Percentiles rank a stretch among this genome's conserved stretches.
Evolutionary conservation across 2,113 vertebrate genomes (phyloP).

Genomic region (Halcyon malimbica): DNA sequence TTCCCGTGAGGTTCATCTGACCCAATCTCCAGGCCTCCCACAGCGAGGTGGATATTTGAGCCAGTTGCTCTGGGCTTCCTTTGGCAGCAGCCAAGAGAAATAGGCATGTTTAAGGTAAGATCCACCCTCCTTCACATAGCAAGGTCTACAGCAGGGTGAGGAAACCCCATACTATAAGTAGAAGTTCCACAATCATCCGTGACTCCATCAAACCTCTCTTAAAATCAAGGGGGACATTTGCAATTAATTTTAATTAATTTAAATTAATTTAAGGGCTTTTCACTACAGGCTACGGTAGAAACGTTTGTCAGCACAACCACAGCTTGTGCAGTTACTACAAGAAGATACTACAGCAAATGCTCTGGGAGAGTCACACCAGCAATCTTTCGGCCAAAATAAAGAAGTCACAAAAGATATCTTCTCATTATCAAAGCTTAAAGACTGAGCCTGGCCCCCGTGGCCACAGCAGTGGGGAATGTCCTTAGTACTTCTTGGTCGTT

Average conservation of each 20-base stretch:
- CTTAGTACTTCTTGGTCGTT: neutral
- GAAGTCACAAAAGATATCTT: neutral
- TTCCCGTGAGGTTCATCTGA: neutral
- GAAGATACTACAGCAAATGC: neutral
- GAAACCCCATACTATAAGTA: rapidly evolving
- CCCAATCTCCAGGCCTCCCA: neutral
- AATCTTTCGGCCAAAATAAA: neutral
- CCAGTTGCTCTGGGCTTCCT: neutral
- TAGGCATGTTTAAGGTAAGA: neutral
- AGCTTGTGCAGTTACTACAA: neutral
- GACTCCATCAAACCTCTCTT: neutral
- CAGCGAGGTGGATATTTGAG: neutral
- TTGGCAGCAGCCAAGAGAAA: neutral
- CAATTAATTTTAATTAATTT: neutral
- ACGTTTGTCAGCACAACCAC: neutral
- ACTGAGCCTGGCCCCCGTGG: neutral
- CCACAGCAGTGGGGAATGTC: neutral
- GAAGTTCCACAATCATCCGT: neutral
- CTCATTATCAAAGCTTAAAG: neutral
- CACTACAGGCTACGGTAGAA: neutral
- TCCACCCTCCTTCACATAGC: neutral
- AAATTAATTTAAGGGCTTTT: neutral
- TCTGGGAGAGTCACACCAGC: neutral
- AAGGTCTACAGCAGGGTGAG: neutral
- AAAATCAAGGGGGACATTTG: neutral